Base-by-base conservation (phyloP, 2,888 invertebrate genomes). In the Liposcelis brunnea region DNA sequence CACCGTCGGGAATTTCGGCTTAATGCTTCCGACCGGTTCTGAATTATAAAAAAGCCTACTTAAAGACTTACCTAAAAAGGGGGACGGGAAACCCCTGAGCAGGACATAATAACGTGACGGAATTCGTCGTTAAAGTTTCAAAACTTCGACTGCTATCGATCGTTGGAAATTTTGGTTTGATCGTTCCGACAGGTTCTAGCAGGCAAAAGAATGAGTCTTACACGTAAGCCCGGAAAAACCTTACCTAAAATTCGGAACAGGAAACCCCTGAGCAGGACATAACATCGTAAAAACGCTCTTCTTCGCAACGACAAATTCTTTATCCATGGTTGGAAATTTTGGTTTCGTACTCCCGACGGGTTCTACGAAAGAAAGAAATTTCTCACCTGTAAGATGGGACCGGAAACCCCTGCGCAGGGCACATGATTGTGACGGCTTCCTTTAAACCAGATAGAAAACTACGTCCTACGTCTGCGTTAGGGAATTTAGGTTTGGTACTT, bases 11-110 rank as follows among this genome's bases (percentile, higher is more conserved):
- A 67, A 58, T 55, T 77, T 79, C 51, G 80, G 80, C 52, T 74
- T 71, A 49, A 79, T 77, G 61, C 77, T 78, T 65, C 80, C 79
- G 66, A 82, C 74, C 54, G 84, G 83, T 70, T 83, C 80, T 79
- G 62, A 36, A 45, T 51, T 52, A 52, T 46, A 47, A 51, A 40
- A 33, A 35, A 6, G 6, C 15, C 35, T 35, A n/a, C n/a, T n/a
- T n/a, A n/a, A n/a, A 10, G 16, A 54, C 56, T 63, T 66, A 74
- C 70, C 70, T 70, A 65, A 65, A 66, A 47, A 59, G 55, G 31
- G 74, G 75, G 47, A 71, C 67, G 16, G 74, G 75, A 61, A 66
- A 75, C 19, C 76, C 79, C 66, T 82, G 80, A 47, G 77, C 78
- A 42, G 79, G 78, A 59, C 81, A 82, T 53, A 75, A 67, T 51